These are phyloP conservation scores for Montipora capitata DNA, from an alignment of 92 coral and sea anemone genomes.

Conservation along the genomic window DNA sequence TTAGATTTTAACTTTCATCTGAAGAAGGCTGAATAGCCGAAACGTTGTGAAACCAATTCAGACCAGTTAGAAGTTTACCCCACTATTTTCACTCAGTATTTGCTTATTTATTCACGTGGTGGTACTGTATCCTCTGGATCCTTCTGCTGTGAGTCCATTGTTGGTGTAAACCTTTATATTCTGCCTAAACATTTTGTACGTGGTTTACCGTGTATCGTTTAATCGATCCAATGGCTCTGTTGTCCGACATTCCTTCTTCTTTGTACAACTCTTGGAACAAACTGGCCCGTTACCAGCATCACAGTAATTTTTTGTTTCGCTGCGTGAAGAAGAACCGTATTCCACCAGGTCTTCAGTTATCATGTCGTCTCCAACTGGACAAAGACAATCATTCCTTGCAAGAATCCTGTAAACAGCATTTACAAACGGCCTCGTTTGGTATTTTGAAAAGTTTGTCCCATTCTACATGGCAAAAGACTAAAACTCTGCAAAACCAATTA, in stretches of 20 bases:
- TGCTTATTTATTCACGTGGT: too few species aligned
- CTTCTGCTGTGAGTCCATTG: too few species aligned
- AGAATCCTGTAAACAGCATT: slow-evolving; percentile 43
- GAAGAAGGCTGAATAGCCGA: too few species aligned
- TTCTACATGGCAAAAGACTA: slow-evolving; percentile 47
- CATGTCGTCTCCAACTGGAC: slow-evolving; percentile 53
- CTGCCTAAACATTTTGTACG: too few species aligned
- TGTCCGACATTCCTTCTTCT: slow-evolving; percentile 32
- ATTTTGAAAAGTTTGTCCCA: slow-evolving; percentile 32
- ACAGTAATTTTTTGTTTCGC: slow-evolving; percentile 36
- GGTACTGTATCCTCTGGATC: too few species aligned
- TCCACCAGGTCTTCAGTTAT: slow-evolving; percentile 66
- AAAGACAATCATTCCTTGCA: slow-evolving; percentile 53
- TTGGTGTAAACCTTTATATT: too few species aligned
- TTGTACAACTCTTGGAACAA: slow-evolving; percentile 58
- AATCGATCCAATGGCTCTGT: slow-evolving; percentile 31
- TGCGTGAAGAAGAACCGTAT: slow-evolving; percentile 58
- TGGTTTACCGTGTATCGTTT: too few species aligned
- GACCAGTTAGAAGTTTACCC: too few species aligned
- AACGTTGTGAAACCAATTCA: too few species aligned
- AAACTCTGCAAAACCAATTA: slow-evolving; percentile 30
- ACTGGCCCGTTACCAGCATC: slow-evolving; percentile 52
- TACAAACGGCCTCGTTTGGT: slow-evolving; percentile 50
- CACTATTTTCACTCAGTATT: too few species aligned
- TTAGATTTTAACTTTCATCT: too few species aligned